phyloP scores from a whole-genome alignment of 2,797 vertebrate species.

The Amblyraja radiata region DNA sequence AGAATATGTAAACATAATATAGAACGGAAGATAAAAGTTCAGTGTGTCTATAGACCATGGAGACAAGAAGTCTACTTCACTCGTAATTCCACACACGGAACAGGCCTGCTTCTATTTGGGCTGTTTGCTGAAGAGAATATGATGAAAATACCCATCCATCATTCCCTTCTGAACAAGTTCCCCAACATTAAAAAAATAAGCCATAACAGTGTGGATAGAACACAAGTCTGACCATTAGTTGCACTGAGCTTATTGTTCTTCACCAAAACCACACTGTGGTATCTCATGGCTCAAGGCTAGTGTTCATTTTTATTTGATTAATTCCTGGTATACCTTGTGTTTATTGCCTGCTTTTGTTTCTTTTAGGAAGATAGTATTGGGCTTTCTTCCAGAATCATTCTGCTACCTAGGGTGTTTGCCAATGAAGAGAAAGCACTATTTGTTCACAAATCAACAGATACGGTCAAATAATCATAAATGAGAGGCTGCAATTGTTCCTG shows the following conservation, averaged over 20 bases:
- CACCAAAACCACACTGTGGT: not conserved
- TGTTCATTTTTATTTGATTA: not conserved
- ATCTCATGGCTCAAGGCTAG: not conserved
- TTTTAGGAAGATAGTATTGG: not conserved
- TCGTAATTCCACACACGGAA: no score
- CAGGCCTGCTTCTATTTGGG: no score
- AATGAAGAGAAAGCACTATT: not conserved
- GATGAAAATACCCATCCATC: no score
- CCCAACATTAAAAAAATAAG: no score
- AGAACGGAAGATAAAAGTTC: no score
- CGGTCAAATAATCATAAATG: not conserved
- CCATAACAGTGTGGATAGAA: not conserved
- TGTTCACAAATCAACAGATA: not conserved
- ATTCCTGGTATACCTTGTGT: not conserved
- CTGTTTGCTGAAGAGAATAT: no score
- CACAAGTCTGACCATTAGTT: not conserved
- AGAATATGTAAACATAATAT: no score
- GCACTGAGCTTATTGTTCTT: not conserved
- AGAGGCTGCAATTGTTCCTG: not conserved
- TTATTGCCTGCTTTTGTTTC: not conserved
- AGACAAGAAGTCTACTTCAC: no score
- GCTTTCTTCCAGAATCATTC: not conserved
- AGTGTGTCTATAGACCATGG: no score
- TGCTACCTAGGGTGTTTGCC: not conserved
- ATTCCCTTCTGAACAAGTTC: no score